phyloP scores from a whole-genome alignment of 1,140 invertebrate species.

The Hermetia illucens region DNA sequence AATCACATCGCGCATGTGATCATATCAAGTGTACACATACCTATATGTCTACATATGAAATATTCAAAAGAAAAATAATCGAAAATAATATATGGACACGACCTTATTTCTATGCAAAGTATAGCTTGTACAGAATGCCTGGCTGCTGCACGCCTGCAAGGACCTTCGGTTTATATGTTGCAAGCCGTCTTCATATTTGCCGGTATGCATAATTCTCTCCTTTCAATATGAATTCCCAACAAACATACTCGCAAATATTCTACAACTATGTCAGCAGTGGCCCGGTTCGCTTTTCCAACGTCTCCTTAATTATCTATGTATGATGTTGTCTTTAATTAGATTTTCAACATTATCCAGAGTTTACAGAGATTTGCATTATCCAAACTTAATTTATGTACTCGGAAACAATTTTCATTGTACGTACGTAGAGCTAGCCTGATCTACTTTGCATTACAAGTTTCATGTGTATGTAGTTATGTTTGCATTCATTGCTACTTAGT shows the following conservation, averaged over 20 bases:
- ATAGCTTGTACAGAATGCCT: conserved; percentile 49
- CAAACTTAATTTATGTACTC: too few species aligned
- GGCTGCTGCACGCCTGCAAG: neutral
- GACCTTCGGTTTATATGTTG: neutral
- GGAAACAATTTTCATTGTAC: too few species aligned
- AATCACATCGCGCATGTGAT: neutral
- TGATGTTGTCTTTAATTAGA: too few species aligned
- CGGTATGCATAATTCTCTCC: neutral
- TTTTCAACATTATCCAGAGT: too few species aligned
- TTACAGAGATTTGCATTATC: too few species aligned
- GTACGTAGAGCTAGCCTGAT: too few species aligned
- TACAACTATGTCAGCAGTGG: neutral
- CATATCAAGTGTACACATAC: conserved; percentile 6
- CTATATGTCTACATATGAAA: conserved; percentile 12
- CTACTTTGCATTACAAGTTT: too few species aligned
- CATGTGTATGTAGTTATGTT: too few species aligned
- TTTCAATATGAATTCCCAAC: neutral
- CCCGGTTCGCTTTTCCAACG: too few species aligned
- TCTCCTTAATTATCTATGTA: too few species aligned
- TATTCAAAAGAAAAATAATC: conserved; percentile 17
- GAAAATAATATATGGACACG: conserved; percentile 70
- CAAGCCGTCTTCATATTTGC: neutral
- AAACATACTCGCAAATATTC: neutral
- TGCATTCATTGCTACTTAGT: too few species aligned
- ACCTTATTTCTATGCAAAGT: conserved; percentile 82